A percentile compares a stretch with the other conserved stretches of the same genome.
Conservation (phyloP, 2,797 vertebrate genomes). For the Gila robusta region DNA sequence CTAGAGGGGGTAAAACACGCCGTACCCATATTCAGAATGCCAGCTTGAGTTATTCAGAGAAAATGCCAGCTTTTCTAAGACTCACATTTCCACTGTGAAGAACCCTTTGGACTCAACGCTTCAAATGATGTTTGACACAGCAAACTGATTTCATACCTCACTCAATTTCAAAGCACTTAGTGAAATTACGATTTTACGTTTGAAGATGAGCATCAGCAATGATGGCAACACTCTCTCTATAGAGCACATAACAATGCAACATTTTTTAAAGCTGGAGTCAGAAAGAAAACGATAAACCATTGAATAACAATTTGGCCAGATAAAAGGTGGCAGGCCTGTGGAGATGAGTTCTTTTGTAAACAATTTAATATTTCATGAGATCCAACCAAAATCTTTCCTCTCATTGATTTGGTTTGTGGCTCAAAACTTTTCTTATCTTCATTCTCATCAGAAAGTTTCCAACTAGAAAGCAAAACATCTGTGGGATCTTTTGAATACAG, state of each 20-base stretch:
- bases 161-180: slow-evolving; percentile 57
- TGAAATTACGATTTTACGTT: slow-evolving; percentile 55
- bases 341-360: slow-evolving; percentile 51
- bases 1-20: slow-evolving; percentile 41
- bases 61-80: slow-evolving; percentile 57
- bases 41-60: slow-evolving; percentile 52
- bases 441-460: background rate
- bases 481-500: background rate
- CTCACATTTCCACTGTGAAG: slow-evolving; percentile 53
- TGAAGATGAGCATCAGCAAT: slow-evolving; percentile 48
- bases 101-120: slow-evolving; percentile 52
- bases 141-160: slow-evolving; percentile 49
- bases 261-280: slow-evolving; percentile 42
- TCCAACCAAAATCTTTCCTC: slow-evolving; percentile 34
- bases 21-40: slow-evolving; percentile 41
- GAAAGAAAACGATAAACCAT: slow-evolving; percentile 20
- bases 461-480: slow-evolving; percentile 5
- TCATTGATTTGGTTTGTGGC: slow-evolving; percentile 33
- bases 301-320: slow-evolving; percentile 23
- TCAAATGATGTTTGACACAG: slow-evolving; percentile 59
- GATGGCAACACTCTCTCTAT: slow-evolving; percentile 20
- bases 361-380: slow-evolving; percentile 51
- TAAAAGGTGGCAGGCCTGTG: slow-evolving; percentile 40
- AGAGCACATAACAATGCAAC: slow-evolving; percentile 34
- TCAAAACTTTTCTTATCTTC: slow-evolving; percentile 20